phyloP scores from a whole-genome alignment of 1,140 invertebrate genomes.

The Aleiodes sp. region DNA sequence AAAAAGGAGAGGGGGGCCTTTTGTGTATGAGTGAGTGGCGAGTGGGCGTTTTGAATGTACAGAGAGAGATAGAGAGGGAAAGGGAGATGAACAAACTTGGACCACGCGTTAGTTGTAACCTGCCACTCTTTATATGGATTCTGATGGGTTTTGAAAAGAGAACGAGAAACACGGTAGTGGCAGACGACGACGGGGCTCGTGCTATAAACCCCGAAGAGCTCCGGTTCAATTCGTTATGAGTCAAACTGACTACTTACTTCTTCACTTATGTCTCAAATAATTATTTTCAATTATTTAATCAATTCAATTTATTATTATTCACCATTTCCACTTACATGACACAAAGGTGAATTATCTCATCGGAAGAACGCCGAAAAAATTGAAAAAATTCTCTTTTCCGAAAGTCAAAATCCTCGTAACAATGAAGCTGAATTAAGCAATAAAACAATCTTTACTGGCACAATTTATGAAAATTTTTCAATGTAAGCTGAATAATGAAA shows the following conservation, averaged over 20 bases:
- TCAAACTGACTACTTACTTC: not conserved
- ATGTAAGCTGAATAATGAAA: not conserved
- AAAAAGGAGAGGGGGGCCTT: not conserved
- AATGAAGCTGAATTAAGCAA: too few species aligned
- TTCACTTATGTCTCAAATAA: too few species aligned
- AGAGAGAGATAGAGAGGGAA: not conserved
- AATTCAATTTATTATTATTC: too few species aligned
- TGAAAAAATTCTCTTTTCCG: too few species aligned
- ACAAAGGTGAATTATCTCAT: too few species aligned
- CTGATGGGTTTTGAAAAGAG: conserved; percentile 38
- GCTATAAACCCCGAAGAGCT: conserved; percentile 10
- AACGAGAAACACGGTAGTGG: conserved; percentile 35
- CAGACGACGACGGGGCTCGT: conserved; percentile 16
- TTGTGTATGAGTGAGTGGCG: conserved; percentile 27
- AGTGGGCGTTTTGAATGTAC: conserved; percentile 33
- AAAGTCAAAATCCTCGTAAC: too few species aligned
- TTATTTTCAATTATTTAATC: too few species aligned
- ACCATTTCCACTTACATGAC: too few species aligned
- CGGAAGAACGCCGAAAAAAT: too few species aligned
- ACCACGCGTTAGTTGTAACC: conserved; percentile 37
- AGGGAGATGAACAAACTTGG: too few species aligned
- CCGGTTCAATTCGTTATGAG: conserved; percentile 10
- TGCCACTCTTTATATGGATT: conserved; percentile 41
- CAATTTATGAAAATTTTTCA: too few species aligned
- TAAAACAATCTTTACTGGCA: too few species aligned